These are phyloP conservation scores for Tuberolachnus salignus DNA, from an alignment of 2,888 invertebrate species.

Conservation along the genomic window DNA sequence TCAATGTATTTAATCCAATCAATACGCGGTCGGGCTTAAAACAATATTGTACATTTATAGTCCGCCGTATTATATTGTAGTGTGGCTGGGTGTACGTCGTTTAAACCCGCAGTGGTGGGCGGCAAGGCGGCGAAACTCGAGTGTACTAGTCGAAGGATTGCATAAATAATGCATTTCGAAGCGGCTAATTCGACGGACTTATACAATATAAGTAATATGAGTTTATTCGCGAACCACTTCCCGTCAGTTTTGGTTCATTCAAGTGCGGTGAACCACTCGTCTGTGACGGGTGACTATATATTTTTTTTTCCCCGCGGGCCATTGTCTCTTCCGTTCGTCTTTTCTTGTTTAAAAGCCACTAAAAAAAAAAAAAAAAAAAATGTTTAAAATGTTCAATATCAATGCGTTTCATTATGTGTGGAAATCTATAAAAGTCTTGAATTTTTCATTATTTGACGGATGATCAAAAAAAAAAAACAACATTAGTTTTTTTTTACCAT, in stretches of 20 bases:
- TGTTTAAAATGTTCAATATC: conserved; percentile 9
- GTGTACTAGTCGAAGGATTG: neutral
- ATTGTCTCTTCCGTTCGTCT: conserved; percentile 29
- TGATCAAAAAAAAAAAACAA: too few species aligned
- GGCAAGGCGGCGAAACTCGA: conserved; percentile 2
- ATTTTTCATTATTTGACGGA: conserved; percentile 32
- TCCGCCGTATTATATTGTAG: neutral
- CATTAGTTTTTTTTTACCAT: too few species aligned
- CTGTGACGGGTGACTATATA: conserved; percentile 23
- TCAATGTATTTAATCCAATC: neutral
- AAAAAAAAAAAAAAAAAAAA: neutral
- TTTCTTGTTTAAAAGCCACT: neutral
- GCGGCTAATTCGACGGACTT: conserved; percentile 30
- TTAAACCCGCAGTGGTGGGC: neutral
- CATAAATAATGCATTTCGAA: conserved; percentile 47
- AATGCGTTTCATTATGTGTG: conserved; percentile 39
- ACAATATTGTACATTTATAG: neutral
- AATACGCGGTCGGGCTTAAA: neutral
- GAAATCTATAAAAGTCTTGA: conserved; percentile 4
- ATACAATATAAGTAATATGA: conserved; percentile 15
- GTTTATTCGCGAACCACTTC: conserved; percentile 35
- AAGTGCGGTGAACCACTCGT: conserved; percentile 50
- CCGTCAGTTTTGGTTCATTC: conserved; percentile 45
- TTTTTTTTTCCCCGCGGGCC: conserved; percentile 8
- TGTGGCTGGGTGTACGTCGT: neutral